phyloP scores from a whole-genome alignment of 2,797 vertebrate species.

The Salmo trutta region DNA sequence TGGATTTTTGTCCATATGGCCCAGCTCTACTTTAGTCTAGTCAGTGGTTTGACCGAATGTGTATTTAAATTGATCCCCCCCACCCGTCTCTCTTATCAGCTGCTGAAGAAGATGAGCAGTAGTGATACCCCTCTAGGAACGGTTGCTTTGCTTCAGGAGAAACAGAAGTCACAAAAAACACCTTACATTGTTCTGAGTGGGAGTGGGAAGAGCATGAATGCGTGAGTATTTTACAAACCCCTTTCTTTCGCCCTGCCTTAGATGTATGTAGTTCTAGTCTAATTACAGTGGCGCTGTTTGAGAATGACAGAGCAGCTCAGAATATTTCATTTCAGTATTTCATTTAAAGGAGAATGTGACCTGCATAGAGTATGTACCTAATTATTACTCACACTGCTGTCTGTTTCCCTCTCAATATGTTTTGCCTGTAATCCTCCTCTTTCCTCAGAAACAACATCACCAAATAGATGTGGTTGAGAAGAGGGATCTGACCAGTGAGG shows the following conservation, averaged over 20 bases:
- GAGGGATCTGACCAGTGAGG: neutral
- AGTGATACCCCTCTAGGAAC: slow-evolving; percentile 92
- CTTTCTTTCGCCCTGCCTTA: neutral
- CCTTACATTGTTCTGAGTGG: slow-evolving; percentile 93
- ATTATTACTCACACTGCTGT: neutral
- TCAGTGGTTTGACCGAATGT: neutral
- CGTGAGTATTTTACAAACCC: slow-evolving; percentile 65
- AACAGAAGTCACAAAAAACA: slow-evolving; percentile 94
- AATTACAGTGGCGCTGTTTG: neutral
- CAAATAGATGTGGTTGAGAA: slow-evolving; percentile 35
- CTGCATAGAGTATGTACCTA: neutral
- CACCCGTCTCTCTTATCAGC: slow-evolving; percentile 44
- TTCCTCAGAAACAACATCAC: slow-evolving; percentile 61
- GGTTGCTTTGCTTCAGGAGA: slow-evolving; percentile 91
- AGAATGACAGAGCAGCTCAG: neutral
- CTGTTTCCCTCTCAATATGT: neutral
- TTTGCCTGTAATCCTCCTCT: slow-evolving; percentile 3
- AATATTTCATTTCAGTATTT: neutral
- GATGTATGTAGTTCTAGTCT: neutral
- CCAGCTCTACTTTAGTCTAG: neutral
- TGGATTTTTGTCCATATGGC: too few relatives aligned
- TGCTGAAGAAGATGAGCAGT: slow-evolving; percentile 96
- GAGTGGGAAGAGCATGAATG: slow-evolving; percentile 95
- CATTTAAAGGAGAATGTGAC: neutral
- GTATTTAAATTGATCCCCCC: neutral